Percentiles rank a stretch among this genome's conserved stretches.
Evolutionary conservation across 2,113 vertebrate species (phyloP).

Genomic region (Takifugu flavidus): DNA sequence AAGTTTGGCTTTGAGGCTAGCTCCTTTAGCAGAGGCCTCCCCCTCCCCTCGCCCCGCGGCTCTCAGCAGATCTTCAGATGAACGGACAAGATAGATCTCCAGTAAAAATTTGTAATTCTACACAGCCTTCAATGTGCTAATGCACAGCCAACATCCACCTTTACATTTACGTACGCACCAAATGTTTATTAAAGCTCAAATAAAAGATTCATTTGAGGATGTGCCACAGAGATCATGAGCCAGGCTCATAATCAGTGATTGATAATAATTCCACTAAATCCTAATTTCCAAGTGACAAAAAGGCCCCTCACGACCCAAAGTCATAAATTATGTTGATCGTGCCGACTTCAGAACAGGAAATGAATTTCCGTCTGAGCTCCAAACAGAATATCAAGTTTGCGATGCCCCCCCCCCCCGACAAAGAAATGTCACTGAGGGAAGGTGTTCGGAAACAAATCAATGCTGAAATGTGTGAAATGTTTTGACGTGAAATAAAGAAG

Average conservation of each 20-base stretch:
- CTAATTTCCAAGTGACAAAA: conserved; percentile 10
- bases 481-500: neutral
- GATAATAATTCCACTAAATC: conserved; percentile 29
- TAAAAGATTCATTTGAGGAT: neutral
- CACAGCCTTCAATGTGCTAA: conserved; percentile 22
- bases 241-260: conserved; percentile 23
- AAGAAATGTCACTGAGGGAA: neutral
- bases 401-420: neutral
- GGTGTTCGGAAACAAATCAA: too few relatives aligned
- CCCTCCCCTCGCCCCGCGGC: neutral
- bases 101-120: conserved; percentile 23
- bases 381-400: neutral
- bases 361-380: conserved; percentile 6
- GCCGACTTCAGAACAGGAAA: conserved; percentile 3
- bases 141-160: conserved; percentile 6
- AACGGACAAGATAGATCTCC: conserved; percentile 32
- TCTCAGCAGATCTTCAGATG: conserved; percentile 35
- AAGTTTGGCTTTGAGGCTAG: conserved; percentile 32
- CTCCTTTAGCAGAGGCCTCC: conserved; percentile 9
- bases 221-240: conserved; percentile 9
- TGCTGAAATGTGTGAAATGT: neutral
- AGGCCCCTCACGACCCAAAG: neutral
- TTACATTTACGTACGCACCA: conserved; percentile 8
- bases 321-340: conserved; percentile 24
- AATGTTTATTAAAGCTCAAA: conserved; percentile 4